Conservation (phyloP, 2,797 vertebrate species). For the Falco naumanni region DNA sequence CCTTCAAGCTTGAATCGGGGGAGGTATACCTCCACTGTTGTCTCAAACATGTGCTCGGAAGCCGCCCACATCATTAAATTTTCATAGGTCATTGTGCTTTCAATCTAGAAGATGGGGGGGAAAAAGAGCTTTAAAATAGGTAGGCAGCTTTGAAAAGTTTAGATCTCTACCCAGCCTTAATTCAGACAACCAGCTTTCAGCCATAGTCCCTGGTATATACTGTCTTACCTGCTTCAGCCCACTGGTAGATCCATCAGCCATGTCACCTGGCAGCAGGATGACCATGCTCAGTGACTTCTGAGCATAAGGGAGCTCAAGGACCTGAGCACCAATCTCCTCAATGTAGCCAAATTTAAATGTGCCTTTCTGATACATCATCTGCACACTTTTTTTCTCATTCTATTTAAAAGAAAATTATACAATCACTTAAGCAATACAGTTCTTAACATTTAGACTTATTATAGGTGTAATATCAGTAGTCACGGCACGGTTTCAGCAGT, state of each 20-base stretch:
- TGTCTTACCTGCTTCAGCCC: constrained; percentile 74
- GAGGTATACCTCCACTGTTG: constrained; percentile 79
- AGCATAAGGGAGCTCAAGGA: constrained; percentile 75
- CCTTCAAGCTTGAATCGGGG: constrained; percentile 89
- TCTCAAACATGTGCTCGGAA: constrained; percentile 62
- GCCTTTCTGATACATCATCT: constrained; percentile 78
- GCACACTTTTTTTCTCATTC: constrained; percentile 68
- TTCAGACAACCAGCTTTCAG: neutral
- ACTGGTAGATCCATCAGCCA: neutral
- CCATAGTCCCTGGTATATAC: rapidly evolving
- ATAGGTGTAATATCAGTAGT: neutral
- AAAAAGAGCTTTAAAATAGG: neutral
- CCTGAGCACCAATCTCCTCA: constrained; percentile 50
- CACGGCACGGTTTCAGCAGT: neutral
- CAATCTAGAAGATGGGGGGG: constrained; percentile 44
- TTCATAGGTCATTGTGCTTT: constrained; percentile 70
- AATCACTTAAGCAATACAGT: neutral
- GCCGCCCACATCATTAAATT: constrained; percentile 70
- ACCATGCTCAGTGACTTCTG: constrained; percentile 72
- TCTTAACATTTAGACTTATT: neutral
- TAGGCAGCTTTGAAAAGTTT: neutral
- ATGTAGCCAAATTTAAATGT: constrained; percentile 70
- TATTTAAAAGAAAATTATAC: constrained; percentile 20
- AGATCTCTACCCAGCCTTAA: neutral
- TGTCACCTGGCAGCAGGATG: constrained; percentile 72